A percentile compares a stretch with the other conserved stretches of the same genome.
These are phyloP conservation scores for Temnothorax rugatulus DNA, from an alignment of 2,888 invertebrate genomes.

Conservation along the genomic window DNA sequence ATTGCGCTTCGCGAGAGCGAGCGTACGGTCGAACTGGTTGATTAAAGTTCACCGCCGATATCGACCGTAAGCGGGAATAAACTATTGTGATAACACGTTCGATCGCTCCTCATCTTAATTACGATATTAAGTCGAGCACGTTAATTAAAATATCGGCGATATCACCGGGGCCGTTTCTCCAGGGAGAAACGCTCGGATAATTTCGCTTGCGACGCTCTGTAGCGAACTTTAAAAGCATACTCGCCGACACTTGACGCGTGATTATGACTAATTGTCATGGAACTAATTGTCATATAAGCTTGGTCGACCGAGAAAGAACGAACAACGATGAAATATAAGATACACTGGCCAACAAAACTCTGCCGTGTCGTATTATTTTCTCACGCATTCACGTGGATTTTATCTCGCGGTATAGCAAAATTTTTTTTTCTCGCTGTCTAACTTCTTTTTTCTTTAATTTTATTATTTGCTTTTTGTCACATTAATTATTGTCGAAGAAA, in stretches of 20 bases:
- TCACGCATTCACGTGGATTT: background rate
- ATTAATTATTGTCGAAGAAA: background rate
- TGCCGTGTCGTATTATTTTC: constrained; percentile 52
- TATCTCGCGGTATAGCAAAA: too few species aligned
- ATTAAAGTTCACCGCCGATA: constrained; percentile 30
- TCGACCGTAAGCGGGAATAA: constrained; percentile 38
- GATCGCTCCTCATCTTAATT: constrained; percentile 46
- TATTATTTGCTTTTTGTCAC: background rate
- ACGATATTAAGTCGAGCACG: constrained; percentile 37
- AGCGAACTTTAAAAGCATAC: constrained; percentile 54
- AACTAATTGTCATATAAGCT: constrained; percentile 57
- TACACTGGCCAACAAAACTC: constrained; percentile 72
- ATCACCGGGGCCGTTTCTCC: constrained; percentile 5
- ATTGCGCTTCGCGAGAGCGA: background rate
- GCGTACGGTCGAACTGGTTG: background rate
- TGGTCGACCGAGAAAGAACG: constrained; percentile 55
- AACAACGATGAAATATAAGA: constrained; percentile 75
- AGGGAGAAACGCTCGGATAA: constrained; percentile 45
- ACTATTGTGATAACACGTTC: constrained; percentile 59
- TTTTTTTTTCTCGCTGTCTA: background rate
- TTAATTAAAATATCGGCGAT: constrained; percentile 19
- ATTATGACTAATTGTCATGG: constrained; percentile 69
- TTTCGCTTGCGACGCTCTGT: constrained; percentile 69
- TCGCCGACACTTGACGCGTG: constrained; percentile 63
- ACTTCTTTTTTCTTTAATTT: background rate